phyloP scores from a whole-genome alignment of 2,113 vertebrate genomes.

The Protomyctophum bolini region DNA sequence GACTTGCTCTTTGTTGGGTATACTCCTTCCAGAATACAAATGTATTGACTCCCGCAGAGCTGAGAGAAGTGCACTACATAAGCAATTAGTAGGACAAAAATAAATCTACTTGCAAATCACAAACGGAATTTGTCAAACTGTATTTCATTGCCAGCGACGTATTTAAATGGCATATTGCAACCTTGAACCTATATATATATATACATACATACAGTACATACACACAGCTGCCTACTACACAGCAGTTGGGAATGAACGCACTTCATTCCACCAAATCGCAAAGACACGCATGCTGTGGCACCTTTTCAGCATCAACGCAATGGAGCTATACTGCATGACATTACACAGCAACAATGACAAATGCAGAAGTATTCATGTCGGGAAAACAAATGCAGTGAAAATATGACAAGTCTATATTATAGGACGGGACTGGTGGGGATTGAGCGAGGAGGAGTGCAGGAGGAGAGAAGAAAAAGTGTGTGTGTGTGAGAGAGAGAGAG shows the following conservation, averaged over 20 bases:
- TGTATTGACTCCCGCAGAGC: slow-evolving; percentile 42
- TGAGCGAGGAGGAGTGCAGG: neutral
- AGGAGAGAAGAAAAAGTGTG: slow-evolving; percentile 1
- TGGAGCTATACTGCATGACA: too few species aligned
- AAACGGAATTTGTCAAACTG: neutral
- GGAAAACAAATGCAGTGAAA: slow-evolving; percentile 9
- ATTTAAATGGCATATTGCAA: too few species aligned
- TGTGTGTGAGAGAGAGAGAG: slow-evolving; percentile 33
- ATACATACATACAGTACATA: too few species aligned
- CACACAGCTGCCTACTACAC: too few species aligned
- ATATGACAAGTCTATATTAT: slow-evolving; percentile 45
- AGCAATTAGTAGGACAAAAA: slow-evolving; percentile 11
- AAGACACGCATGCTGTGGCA: too few species aligned
- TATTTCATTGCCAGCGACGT: too few species aligned
- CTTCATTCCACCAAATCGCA: too few species aligned
- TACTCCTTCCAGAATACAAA: slow-evolving; percentile 60
- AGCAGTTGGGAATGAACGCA: too few species aligned
- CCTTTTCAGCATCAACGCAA: too few species aligned
- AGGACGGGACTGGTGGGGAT: slow-evolving; percentile 1
- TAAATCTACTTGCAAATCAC: neutral
- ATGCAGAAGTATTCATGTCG: too few species aligned
- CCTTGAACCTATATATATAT: too few species aligned
- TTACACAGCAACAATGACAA: too few species aligned
- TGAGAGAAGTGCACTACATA: slow-evolving; percentile 24
- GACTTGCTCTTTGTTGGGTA: slow-evolving; percentile 70